Conservation (phyloP, 2,113 vertebrate genomes). For the Myiozetetes cayanensis region DNA sequence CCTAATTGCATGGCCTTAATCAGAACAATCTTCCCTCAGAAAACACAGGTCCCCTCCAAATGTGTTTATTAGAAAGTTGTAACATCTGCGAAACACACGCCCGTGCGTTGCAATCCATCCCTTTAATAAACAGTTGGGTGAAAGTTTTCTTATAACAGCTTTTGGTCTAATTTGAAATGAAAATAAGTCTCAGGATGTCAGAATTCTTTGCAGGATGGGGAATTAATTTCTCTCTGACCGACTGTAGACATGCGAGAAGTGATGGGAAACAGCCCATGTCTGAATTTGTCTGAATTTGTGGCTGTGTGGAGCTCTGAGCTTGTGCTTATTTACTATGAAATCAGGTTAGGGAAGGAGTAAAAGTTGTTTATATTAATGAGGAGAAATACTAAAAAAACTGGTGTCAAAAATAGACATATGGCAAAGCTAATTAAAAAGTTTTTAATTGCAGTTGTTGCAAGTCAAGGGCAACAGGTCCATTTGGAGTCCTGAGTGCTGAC, state of each 20-base stretch:
- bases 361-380: neutral
- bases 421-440: neutral
- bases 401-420: neutral
- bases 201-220: neutral
- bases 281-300: neutral
- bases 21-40: neutral
- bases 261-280: neutral
- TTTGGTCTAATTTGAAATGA: neutral
- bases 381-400: neutral
- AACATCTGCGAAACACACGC: slow-evolving; percentile 4
- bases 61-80: neutral
- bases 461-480: neutral
- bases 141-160: neutral
- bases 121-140: neutral
- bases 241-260: neutral
- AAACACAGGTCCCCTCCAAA: neutral
- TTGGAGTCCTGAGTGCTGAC: neutral
- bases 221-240: neutral
- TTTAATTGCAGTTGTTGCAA: neutral
- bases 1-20: neutral
- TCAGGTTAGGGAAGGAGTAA: neutral
- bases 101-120: neutral
- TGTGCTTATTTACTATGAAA: neutral
- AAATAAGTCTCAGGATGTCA: neutral
- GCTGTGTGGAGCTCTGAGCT: neutral